Evolutionary conservation across 2,888 invertebrate species (phyloP), one percentile per base, ranked within the genome.

Genomic region (Lepidocyrtoides sp.): DNA sequence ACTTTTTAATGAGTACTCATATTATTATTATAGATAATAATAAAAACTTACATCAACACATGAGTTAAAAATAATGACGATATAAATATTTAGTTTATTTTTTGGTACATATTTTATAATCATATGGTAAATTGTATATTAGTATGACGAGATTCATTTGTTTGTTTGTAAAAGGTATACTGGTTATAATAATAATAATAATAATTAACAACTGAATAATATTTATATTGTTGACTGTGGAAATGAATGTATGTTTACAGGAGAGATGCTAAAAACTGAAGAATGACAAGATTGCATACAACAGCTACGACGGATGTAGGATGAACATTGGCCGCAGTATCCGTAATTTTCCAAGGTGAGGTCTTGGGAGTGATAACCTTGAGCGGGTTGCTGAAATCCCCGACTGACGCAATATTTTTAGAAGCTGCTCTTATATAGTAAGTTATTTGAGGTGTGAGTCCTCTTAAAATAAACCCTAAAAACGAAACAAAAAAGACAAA

Each of bases 391-490:
- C 93, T 93, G 77, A 92, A 94, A 82, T 94, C 94, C 63, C 94
- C 94, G 60, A 92, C 89, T 14, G 94, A 92, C 2, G 94, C 94
- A 60, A 91, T 91, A 75, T 94, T 94, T 92, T 89, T 92, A n/a
- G 93, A 91, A 26, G 94, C 94, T 77, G 93, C 94, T 91, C 94
- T 93, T 77, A 94, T 89, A 63, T 93, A 92, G 79, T 92, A 92
- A 20, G 93, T 94, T 20, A 93, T 93, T 63, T 93, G 91, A 17
- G 94, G 94, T 8, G 92, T 93, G 79, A 94, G 93, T 69, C 93
- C 93, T 86, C 91, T 92, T 23, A 94, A 48, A 60, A 94, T 92
- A 89, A 94, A 94, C 12, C 92, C 94, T 94, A 63, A 5, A 60
- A 23, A 63, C 2, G 0, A 36, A 41, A 36, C 2, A 57, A 57